Evolutionary conservation across 2,888 invertebrate genomes (phyloP), one percentile per base, ranked within the genome.

Genomic region (Pristionchus japonicus): DNA sequence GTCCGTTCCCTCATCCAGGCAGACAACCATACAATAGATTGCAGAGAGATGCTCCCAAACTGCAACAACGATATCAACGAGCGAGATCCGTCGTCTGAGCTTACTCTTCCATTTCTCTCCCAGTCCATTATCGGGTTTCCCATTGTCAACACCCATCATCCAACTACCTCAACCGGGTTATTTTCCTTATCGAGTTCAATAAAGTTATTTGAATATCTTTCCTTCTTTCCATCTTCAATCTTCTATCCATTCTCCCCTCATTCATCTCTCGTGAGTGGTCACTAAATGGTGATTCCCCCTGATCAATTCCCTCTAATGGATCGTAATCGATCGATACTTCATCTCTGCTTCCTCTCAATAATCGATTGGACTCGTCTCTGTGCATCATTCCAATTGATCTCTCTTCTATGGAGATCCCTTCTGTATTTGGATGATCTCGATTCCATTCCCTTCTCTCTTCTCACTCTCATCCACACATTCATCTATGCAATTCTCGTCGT

Each of bases 341-440:
- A 13, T 77, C 43, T 77, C 34, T 37, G 70, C 4, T 70, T 34
- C 37, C 43, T 77, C 74, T 77, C 74, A 77, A 77, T 77, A 37
- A 77, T 77, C 74, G 74, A 77, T 77, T 77, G 74, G 74, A n/a
- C 74, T 77, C 74, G 74, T n/a, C 6, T 77, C n/a, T 77, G 74
- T 43, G 40, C 74, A 3, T n/a, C 74, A 23, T 43, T 77, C n/a
- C 43, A 77, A 47, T 11, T 77, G 13, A 23, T 77, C 3, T 77
- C 43, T 20, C 77, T 77, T 27, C 27, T 77, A 23, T 77, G 43
- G 47, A 40, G n/a, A 77, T n/a, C 13, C 11, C 11, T 77, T 34
- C n/a, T 77, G 40, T 77, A 77, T 47, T 77, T 43, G 47, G 77
- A 77, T 77, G 77, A 77, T 27, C 43, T 77, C 1, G 43, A 4